Evolutionary conservation across 2,888 invertebrate genomes (phyloP), one percentile per base, ranked within the genome.

Genomic region (Octodonta nipae): DNA sequence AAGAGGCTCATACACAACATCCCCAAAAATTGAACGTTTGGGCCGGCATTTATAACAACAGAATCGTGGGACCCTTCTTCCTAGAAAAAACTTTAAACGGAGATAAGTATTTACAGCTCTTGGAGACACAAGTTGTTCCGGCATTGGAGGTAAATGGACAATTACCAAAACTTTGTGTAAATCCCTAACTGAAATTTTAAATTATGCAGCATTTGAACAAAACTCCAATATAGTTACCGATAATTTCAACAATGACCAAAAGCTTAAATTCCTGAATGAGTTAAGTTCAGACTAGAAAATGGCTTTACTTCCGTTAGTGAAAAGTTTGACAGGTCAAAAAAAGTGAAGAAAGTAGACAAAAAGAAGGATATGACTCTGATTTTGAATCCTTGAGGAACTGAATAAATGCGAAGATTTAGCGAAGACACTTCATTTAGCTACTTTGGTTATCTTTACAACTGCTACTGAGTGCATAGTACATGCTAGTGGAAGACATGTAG

Each of bases 401-500:
- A 73, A 75, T 32, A 65, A 66, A 36, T 77, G 78, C 34, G 70
- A 73, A 24, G 87, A 89, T 50, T 76, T 85, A 8, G 84, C 88
- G 0, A 58, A 87, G 17, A 70, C 77, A 30, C 63, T 92, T 26
- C 88, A 89, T 59, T 64, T 89, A 33, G 73, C 78, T 0, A 73
- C 74, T 1, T 65, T 87, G 38, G 69, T 88, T 25, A 70, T 92
- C 33, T 91, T 88, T 54, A 84, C 84, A 30, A 73, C 75, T 6
- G 67, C 77, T 2, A 85, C 84, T 1, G 83, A 86, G 47, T 75
- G 70, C 45, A 83, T 89, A 67, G 55, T 95, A 14, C 88, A 93
- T 60, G 89, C 89, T 8, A 92, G 93, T 14, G 96, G 96, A 0
- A 78, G 87, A 56, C 89, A 89, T 64, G 88, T 96, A 7, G 78